These are phyloP conservation scores for Popillia japonica DNA, from an alignment of 1,140 invertebrate species.

Conservation along the genomic window DNA sequence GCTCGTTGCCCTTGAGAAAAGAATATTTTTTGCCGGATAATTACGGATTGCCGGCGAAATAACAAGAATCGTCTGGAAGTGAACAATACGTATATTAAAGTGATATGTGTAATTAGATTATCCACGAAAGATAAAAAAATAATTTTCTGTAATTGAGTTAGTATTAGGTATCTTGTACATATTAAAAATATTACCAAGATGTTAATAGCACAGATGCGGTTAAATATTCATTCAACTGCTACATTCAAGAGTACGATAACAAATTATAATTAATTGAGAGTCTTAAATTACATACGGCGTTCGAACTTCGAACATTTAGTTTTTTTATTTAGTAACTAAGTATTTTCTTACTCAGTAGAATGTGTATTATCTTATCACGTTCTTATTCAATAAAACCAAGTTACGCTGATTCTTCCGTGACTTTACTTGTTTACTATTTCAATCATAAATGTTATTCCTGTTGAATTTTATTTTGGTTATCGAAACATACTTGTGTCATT, in stretches of 20 bases:
- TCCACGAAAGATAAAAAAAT: no score
- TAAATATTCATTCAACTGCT: not conserved
- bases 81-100: no score
- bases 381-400: not conserved
- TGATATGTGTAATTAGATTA: no score
- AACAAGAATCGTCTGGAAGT: no score
- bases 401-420: not conserved
- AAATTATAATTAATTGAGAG: not conserved
- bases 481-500: not conserved
- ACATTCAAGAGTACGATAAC: not conserved
- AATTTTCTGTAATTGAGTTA: no score
- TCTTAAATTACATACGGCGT: not conserved
- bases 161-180: no score
- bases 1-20: no score
- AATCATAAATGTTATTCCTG: not conserved
- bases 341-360: not conserved
- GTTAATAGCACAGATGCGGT: not conserved
- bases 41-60: no score
- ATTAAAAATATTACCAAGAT: no score
- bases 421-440: not conserved
- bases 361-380: constrained; percentile 27
- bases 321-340: not conserved
- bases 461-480: not conserved
- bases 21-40: no score
- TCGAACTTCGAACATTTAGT: not conserved